Base-by-base conservation (phyloP, 2,797 vertebrate species). In the Hemibagrus guttatus region DNA sequence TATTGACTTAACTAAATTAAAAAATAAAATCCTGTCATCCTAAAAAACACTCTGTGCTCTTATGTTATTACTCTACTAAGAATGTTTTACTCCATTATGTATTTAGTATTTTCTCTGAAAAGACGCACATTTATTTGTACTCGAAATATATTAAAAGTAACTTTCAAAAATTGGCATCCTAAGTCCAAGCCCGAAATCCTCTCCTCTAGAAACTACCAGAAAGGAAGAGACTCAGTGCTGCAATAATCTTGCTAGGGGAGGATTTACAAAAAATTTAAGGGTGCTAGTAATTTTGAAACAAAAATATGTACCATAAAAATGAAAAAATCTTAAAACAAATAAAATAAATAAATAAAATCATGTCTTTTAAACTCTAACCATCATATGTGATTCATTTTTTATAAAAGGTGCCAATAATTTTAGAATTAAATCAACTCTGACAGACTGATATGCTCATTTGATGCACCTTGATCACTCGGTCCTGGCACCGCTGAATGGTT, bases 401-500 rank as follows among this genome's bases (percentile, higher is more conserved):
- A 78, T 31, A 56, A 56, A 21, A 35, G 1, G 31, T 58, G 28
- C 9, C 19, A 35, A 21, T 58, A 58, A 21, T 21, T 58, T 2
- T 23, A 56, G 52, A 31, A 78, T 6, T 26, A 19, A 13, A 52
- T 72, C n/a, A 78, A 14, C n/a, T 8, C 56, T 21, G 13, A 72
- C 82, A 72, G 19, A 61, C 26, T 0, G 54, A 84, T 31, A 71
- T 28, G 6, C 17, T 75, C 4, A 39, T 71, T 2, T 6, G 28
- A 26, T 66, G 94, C 83, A 98, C 98, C 97, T 99, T 99, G 26
- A 99, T 96, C 90, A 99, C 98, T 19, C 98, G 93, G 91, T 99
- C 98, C 16, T 98, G 95, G 93, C 97, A 97, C 86, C 97, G 96
- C 92, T 99, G 98, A 92, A 98, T 97, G 84, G 94, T 95, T 89